Conservation (phyloP, 1,140 invertebrate species). For the Eubasilissa regina region DNA sequence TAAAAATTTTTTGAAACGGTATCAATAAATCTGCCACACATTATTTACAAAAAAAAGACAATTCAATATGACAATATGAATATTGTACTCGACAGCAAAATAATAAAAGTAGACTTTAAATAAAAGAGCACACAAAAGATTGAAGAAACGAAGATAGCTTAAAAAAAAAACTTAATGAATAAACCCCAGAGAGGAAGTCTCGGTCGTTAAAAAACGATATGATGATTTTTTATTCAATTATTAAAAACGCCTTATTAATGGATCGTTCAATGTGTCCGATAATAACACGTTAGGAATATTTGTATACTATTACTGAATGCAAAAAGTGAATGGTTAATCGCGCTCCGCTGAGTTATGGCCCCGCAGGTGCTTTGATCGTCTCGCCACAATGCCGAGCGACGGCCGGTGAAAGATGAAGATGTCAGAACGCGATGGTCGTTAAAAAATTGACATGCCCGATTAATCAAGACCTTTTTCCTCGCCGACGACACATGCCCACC, state of each 20-base stretch:
- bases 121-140: too few species aligned
- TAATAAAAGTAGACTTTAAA: too few species aligned
- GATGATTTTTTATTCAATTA: constrained; percentile 4
- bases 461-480: constrained; percentile 6
- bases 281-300: constrained; percentile 8
- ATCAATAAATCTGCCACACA: too few species aligned
- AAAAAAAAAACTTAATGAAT: too few species aligned
- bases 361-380: constrained; percentile 4
- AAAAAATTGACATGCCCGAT: constrained; percentile 18
- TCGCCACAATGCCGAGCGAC: constrained; percentile 12
- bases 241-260: constrained; percentile 22
- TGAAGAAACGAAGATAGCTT: too few species aligned
- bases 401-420: constrained; percentile 15
- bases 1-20: too few species aligned
- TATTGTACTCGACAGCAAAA: too few species aligned
- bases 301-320: neutral
- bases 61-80: too few species aligned
- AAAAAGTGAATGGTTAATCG: constrained; percentile 31
- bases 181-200: too few species aligned
- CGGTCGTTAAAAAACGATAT: neutral
- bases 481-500: constrained; percentile 10
- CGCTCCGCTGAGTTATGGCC: constrained; percentile 15
- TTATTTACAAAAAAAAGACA: too few species aligned
- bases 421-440: neutral
- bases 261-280: constrained; percentile 18